Base-by-base conservation (phyloP, 1,140 invertebrate genomes). In the Drosophila pachea region DNA sequence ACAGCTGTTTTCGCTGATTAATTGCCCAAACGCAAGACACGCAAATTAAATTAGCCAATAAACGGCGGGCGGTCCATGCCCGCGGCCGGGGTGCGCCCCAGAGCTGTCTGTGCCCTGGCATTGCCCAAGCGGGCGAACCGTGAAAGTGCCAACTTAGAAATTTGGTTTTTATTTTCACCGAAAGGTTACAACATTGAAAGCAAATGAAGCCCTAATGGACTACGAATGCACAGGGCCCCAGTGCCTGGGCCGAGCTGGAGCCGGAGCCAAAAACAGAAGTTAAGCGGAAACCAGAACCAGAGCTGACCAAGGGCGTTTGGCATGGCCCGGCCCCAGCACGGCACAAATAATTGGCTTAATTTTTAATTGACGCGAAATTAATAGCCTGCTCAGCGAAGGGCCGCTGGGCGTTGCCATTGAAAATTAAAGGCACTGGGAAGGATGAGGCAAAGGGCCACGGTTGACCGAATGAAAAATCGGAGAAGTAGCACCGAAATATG, bases 331-430 rank as follows among this genome's bases (percentile, higher is more conserved):
- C 45, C 45, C 53, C 62, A 40, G 67, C 59, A 55, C 38, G 69
- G 76, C 79, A 79, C 79, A 84, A 84, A 84, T 84, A 84, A 84
- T 84, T 84, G 81, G 81, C 81, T 84, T 84, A 76, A 84, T 86
- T 84, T 84, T 84, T 86, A 84, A 84, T 84, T 84, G 81, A 86
- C 81, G 81, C 76, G 81, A 84, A 84, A 84, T 84, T 84, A 84
- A 84, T 84, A 79, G 81, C 81, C 66, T 84, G 22, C 22, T 22
- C 48, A 63, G 78, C 78, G 63, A 68, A 59, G 56, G 33, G 43
- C 22, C 40, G 2, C 42, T 45, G 56, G 55, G 47, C 33, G 53
- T 33, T 48, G 52, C 40, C 71, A 62, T 74, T 65, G 78, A 76
- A 78, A 79, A 67, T 72, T 63, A 72, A 76, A 71, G 59, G 66